Evolutionary conservation across 2,113 vertebrate species (phyloP).

Genomic region (Cavia porcellus): DNA sequence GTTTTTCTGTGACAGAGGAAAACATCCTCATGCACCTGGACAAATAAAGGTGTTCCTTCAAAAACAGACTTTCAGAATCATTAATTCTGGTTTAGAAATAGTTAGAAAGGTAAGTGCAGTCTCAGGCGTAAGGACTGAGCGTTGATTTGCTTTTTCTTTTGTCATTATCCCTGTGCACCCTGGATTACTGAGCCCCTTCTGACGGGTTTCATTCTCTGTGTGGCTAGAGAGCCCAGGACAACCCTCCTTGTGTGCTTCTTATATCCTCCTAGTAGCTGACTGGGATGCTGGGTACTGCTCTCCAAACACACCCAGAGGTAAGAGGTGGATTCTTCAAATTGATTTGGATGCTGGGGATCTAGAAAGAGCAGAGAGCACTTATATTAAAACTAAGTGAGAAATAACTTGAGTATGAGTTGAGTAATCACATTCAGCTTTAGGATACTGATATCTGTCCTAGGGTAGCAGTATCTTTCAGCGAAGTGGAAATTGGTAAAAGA

Average conservation of each 20-base stretch:
- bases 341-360: neutral
- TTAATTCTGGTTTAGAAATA: constrained; percentile 73
- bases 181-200: neutral
- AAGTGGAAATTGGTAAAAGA: neutral
- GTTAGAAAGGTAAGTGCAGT: constrained; percentile 63
- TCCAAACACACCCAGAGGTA: neutral
- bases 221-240: neutral
- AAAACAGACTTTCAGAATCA: constrained; percentile 77
- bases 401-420: neutral
- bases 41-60: constrained; percentile 81
- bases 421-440: neutral
- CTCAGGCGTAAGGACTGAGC: neutral
- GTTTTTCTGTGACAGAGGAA: constrained; percentile 70
- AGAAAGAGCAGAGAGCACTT: neutral
- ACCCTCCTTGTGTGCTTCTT: neutral
- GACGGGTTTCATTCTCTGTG: neutral
- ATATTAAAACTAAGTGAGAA: neutral
- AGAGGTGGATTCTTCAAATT: neutral
- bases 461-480: neutral
- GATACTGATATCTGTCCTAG: neutral
- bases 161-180: neutral
- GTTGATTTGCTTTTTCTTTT: neutral
- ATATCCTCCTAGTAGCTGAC: neutral
- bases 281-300: neutral
- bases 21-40: constrained; percentile 77